Base-by-base conservation (phyloP, 2,888 invertebrate genomes). In the Mesorhabditis sp. region DNA sequence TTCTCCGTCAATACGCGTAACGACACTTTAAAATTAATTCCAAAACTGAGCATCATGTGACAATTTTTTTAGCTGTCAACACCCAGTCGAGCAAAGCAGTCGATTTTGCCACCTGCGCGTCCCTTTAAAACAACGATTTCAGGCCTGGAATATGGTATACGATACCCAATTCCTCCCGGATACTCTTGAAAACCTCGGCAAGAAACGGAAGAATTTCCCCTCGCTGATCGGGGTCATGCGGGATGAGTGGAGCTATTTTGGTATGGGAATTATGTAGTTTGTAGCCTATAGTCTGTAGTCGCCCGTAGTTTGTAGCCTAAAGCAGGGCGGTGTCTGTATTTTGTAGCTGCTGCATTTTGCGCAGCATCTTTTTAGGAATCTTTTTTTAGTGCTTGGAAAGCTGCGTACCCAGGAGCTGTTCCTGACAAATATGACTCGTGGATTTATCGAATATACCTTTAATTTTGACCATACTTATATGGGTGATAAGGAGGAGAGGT, bases 101-200 rank as follows among this genome's bases (percentile, higher is more conserved):
- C n/a, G n/a, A n/a, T n/a, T n/a, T n/a, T n/a, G n/a, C n/a, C n/a
- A n/a, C n/a, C 28, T 28, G 1, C 28, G 28, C 28, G 28, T 28
- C 28, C 28, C 1, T 28, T 28, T 28, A 28, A 28, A 28, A 2
- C 28, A 28, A 28, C 2, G 1, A 28, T 28, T 28, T 28, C 2
- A 50, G 58, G 58, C 58, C n/a, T 50, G 58, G 58, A 50, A 50
- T n/a, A 50, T 50, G 58, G 58, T 50, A 13, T 50, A 13, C 58
- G 58, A 50, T n/a, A 50, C 7, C 58, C 7, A 50, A 13, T 50
- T 50, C 58, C 58, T 50, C 58, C 7, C 7, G 10, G 58, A 50
- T n/a, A 50, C 58, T n/a, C 58, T 50, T n/a, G 58, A 50, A n/a
- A 50, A 50, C n/a, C n/a, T 50, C 10, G 58, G 58, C 10, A 50